Base-by-base conservation (phyloP, 2,888 invertebrate genomes). In the Drosophila austrosaltans region DNA sequence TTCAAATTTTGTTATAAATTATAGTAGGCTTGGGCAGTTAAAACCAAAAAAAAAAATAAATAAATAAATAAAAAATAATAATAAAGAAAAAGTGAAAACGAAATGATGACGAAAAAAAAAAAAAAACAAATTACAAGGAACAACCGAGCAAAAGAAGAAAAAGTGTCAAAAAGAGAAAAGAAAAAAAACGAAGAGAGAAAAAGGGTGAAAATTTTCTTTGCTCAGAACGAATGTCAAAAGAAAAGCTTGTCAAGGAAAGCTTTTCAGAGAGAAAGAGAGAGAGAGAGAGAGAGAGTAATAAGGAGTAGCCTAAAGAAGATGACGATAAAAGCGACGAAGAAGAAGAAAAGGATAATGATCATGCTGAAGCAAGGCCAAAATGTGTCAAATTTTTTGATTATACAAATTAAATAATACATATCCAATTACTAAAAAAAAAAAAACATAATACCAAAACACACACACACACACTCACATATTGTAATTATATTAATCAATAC, bases 1-100 rank as follows among this genome's bases (percentile, higher is more conserved):
- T 81, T 81, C 68, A 48, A 63, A 75, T 78, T 77, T 75, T 75
- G 72, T 78, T 78, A n/a, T 70, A 53, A 48, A 48, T 48, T 10
- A 48, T 48, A 25, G 48, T 69, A 87, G 86, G 81, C 85, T 85
- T 48, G 87, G 83, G 82, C 80, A 82, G 71, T 69, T 72, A 79
- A 82, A 83, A 82, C 62, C 66, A 58, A 63, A 56, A 71, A 62
- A 68, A 5, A 39, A 32, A 63, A n/a, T n/a, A n/a, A n/a, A n/a
- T n/a, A n/a, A n/a, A n/a, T n/a, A 8, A 62, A 68, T 63, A 60
- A 59, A 44, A 60, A 64, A 8, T 7, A 16, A 48, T 30, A n/a
- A 58, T 10, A 66, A 20, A 65, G 25, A 28, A 3, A 8, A 48
- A 10, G 42, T n/a, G 63, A 25, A 25, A 40, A 66, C 60, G 30